Evolutionary conservation across 2,797 vertebrate species (phyloP).

Genomic region (Neosalanx taihuensis): DNA sequence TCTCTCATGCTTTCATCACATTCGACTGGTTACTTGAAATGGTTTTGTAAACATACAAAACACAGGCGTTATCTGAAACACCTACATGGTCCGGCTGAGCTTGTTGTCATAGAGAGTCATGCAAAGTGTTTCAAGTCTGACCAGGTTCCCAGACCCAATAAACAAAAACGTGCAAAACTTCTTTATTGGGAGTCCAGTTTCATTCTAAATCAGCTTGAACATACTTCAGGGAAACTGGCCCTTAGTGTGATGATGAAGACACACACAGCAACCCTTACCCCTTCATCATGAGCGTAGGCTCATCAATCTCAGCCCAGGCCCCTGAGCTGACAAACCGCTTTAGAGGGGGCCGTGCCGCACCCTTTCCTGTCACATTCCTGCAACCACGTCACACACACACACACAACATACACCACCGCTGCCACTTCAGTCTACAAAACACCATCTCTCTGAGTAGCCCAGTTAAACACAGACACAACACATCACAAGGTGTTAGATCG

Average conservation of each 20-base stretch:
- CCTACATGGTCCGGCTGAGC: slow-evolving; percentile 29
- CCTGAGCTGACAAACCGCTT: slow-evolving; percentile 88
- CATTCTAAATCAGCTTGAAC: neutral
- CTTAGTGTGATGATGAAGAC: neutral
- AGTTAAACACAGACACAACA: neutral
- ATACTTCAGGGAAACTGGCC: neutral
- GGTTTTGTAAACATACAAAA: neutral
- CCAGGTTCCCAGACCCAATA: neutral
- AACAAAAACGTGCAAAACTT: neutral
- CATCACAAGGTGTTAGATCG: neutral
- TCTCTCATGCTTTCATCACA: neutral
- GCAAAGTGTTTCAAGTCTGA: neutral
- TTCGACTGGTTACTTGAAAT: neutral
- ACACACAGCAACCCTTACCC: slow-evolving; percentile 78
- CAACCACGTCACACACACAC: slow-evolving; percentile 48
- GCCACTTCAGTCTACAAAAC: neutral
- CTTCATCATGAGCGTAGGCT: slow-evolving; percentile 72
- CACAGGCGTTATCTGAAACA: neutral
- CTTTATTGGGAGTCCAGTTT: neutral
- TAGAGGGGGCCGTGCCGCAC: slow-evolving; percentile 78
- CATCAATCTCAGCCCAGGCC: slow-evolving; percentile 83
- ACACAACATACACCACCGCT: slow-evolving; percentile 13
- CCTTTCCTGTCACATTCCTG: slow-evolving; percentile 82
- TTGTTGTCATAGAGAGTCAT: slow-evolving; percentile 19
- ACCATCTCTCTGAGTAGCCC: too few relatives aligned